Evolutionary conservation across 2,113 vertebrate species (phyloP).

Genomic region (Lophotis ruficrista): DNA sequence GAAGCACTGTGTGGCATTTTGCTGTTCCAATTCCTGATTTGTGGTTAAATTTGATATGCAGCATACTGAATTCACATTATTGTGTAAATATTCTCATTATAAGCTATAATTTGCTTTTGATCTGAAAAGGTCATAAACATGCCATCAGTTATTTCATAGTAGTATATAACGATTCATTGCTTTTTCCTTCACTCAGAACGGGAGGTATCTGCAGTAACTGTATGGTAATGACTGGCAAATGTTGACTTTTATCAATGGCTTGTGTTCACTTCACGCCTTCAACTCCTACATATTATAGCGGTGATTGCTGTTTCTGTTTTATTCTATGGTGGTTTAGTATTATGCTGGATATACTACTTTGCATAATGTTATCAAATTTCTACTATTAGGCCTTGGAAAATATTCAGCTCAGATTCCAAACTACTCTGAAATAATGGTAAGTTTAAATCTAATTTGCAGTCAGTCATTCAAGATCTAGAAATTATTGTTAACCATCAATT

Average conservation of each 20-base stretch:
- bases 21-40: constrained; percentile 42
- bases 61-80: constrained; percentile 62
- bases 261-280: constrained; percentile 29
- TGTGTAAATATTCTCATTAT: constrained; percentile 70
- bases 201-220: constrained; percentile 35
- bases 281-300: constrained; percentile 48
- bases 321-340: constrained; percentile 36
- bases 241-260: constrained; percentile 66
- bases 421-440: constrained; percentile 36
- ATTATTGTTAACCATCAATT: constrained; percentile 25
- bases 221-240: constrained; percentile 53
- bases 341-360: constrained; percentile 41
- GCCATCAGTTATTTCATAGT: constrained; percentile 51
- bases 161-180: neutral
- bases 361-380: constrained; percentile 60
- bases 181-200: neutral
- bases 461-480: neutral
- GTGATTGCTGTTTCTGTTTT: constrained; percentile 62
- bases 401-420: constrained; percentile 44
- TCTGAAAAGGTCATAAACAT: constrained; percentile 69
- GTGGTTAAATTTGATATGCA: constrained; percentile 63
- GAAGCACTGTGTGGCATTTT: constrained; percentile 58
- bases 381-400: constrained; percentile 56
- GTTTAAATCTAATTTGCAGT: constrained; percentile 54
- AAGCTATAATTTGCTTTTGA: constrained; percentile 66